These are phyloP conservation scores for Boulengeromyrus knoepffleri DNA, from an alignment of 2,113 vertebrate genomes.

Conservation along the genomic window DNA sequence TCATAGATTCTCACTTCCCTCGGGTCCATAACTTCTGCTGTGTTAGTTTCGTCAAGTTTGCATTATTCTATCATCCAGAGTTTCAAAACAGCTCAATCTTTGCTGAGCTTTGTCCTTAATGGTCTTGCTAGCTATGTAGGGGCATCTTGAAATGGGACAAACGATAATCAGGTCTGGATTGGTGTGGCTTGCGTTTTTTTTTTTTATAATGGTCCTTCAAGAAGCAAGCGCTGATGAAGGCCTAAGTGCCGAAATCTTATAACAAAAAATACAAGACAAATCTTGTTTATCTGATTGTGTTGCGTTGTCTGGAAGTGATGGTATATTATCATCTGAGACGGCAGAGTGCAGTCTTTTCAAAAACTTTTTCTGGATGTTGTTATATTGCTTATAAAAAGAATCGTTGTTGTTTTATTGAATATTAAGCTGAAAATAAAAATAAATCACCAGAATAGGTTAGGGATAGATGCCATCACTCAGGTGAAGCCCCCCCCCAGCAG, in stretches of 20 bases:
- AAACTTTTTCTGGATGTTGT: neutral
- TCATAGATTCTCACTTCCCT: neutral
- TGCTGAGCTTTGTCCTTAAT: neutral
- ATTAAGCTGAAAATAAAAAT: neutral
- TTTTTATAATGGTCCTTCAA: neutral
- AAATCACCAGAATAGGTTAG: neutral
- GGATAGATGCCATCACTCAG: neutral
- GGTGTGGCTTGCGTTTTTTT: neutral
- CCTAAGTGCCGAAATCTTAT: neutral
- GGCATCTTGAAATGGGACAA: neutral
- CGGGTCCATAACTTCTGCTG: neutral
- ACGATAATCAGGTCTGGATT: neutral
- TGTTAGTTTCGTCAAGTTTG: neutral
- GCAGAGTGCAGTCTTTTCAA: neutral
- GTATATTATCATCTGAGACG: neutral
- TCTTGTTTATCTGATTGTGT: neutral
- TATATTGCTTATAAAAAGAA: neutral
- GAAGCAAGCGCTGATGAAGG: neutral
- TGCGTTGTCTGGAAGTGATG: neutral
- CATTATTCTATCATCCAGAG: neutral
- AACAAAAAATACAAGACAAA: too few species aligned
- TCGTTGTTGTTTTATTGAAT: neutral
- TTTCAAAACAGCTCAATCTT: neutral
- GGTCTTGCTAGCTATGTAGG: neutral
- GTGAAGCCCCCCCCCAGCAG: neutral